Conservation (phyloP, 2,888 invertebrate species). For the Cabera pusaria region DNA sequence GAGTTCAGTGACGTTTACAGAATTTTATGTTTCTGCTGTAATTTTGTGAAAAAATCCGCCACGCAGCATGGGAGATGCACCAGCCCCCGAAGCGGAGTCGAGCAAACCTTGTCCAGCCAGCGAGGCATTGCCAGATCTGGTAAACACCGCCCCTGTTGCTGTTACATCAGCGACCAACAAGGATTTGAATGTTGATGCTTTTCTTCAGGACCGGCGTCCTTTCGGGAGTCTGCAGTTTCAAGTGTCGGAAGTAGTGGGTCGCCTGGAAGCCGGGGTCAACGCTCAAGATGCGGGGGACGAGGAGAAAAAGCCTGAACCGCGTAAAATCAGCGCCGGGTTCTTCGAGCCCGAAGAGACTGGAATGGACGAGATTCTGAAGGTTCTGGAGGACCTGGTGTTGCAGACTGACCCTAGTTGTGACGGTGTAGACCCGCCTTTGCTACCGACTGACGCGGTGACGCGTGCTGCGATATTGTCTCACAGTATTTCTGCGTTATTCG, state of each 20-base stretch:
- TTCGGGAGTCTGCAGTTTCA: constrained; percentile 87
- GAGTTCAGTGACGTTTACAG: constrained; percentile 76
- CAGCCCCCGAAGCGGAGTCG: constrained; percentile 62
- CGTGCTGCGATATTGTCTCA: constrained; percentile 90
- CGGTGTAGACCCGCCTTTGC: constrained; percentile 83
- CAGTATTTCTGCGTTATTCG: constrained; percentile 93
- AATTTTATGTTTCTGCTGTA: constrained; percentile 68
- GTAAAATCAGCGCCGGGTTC: constrained; percentile 79
- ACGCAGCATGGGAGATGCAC: constrained; percentile 79
- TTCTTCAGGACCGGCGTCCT: constrained; percentile 83
- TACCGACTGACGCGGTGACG: constrained; percentile 85
- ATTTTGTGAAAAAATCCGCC: constrained; percentile 56
- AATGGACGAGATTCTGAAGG: constrained; percentile 85
- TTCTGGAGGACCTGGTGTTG: constrained; percentile 83
- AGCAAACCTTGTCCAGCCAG: constrained; percentile 53
- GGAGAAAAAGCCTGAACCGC: constrained; percentile 60
- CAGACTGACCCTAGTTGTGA: constrained; percentile 86
- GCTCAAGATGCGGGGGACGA: constrained; percentile 67
- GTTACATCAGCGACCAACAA: constrained; percentile 19
- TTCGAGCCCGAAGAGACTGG: constrained; percentile 81
- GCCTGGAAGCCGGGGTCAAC: constrained; percentile 86
- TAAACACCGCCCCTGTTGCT: constrained; percentile 37
- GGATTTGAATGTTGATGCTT: constrained; percentile 28
- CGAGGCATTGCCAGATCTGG: constrained; percentile 55
- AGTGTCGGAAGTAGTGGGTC: constrained; percentile 88